phyloP scores from a whole-genome alignment of 2,113 vertebrate species.

The Acrocephalus arundinaceus region DNA sequence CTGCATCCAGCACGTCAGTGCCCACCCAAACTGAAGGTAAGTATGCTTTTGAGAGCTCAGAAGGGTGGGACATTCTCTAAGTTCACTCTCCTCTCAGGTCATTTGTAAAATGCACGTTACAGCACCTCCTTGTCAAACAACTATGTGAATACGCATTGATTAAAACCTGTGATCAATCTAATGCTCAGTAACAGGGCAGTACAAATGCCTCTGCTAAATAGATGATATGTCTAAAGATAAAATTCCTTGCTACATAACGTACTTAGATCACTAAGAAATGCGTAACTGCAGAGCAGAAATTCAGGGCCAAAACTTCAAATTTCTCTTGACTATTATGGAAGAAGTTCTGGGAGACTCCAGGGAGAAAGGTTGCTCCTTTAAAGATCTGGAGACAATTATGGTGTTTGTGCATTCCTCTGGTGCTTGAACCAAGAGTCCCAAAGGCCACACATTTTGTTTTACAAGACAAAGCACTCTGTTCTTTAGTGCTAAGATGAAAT shows the following conservation, averaged over 20 bases:
- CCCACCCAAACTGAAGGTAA: not conserved
- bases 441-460: not conserved
- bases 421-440: not conserved
- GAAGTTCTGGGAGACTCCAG: not conserved
- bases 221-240: not conserved
- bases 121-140: not conserved
- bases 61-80: not conserved
- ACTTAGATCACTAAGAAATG: not conserved
- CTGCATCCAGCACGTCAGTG: not conserved
- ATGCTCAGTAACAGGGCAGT: not conserved
- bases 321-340: not conserved
- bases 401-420: not conserved
- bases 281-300: fast-evolving
- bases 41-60: not conserved
- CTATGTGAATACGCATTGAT: not conserved
- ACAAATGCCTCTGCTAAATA: not conserved
- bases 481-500: not conserved
- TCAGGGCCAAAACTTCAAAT: not conserved
- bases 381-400: not conserved
- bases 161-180: not conserved
- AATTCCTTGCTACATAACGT: not conserved
- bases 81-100: not conserved
- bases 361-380: not conserved
- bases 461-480: not conserved
- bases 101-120: not conserved